phyloP scores from a whole-genome alignment of 2,797 vertebrate genomes.

The Lepilemur ruficaudatus region DNA sequence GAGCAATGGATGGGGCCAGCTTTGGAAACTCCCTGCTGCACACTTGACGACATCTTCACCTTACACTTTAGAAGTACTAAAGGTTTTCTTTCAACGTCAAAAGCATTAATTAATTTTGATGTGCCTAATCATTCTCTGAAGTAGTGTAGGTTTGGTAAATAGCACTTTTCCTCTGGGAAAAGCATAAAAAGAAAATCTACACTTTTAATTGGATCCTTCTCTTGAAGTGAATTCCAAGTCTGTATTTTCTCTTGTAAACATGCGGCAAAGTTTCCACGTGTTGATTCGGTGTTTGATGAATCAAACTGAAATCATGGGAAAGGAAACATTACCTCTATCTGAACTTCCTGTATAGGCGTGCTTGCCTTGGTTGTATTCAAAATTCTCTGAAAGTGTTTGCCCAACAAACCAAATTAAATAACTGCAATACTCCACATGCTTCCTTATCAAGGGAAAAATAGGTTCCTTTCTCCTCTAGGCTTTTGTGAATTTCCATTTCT shows the following conservation, averaged over 20 bases:
- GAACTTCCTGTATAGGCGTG: slow-evolving; percentile 56
- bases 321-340: slow-evolving; percentile 47
- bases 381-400: slow-evolving; percentile 29
- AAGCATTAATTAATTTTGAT: not conserved
- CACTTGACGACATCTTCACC: not conserved
- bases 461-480: not conserved
- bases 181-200: not conserved
- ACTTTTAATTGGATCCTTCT: not conserved
- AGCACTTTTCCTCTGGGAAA: not conserved
- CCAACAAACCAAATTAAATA: slow-evolving; percentile 28
- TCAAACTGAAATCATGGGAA: slow-evolving; percentile 25
- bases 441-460: not conserved
- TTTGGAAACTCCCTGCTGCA: not conserved
- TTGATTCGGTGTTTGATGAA: not conserved
- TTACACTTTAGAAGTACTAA: not conserved
- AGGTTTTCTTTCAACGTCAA: not conserved
- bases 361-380: slow-evolving; percentile 16
- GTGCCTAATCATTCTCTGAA: not conserved
- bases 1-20: rapidly evolving
- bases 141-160: not conserved
- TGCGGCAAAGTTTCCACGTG: not conserved
- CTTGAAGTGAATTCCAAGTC: slow-evolving; percentile 37
- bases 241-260: slow-evolving; percentile 25
- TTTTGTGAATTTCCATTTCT: not conserved
- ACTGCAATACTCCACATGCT: not conserved